A percentile compares a stretch with the other conserved stretches of the same genome.
Evolutionary conservation across 2,797 vertebrate genomes (phyloP).

Genomic region (Siniperca obscura): DNA sequence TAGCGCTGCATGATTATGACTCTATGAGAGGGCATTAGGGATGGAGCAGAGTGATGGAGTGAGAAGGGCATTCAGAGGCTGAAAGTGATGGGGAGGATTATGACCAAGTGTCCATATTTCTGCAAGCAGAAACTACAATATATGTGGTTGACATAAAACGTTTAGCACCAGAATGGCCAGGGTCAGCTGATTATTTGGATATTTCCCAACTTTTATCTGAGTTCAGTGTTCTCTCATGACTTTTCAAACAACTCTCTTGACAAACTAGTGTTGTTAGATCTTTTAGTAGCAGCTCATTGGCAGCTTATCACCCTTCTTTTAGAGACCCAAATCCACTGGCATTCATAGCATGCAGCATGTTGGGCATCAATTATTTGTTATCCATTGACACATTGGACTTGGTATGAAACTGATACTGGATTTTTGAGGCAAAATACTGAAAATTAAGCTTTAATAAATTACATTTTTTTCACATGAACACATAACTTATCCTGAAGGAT

Average conservation of each 20-base stretch:
- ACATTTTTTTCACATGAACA: background rate
- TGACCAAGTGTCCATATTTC: slow-evolving; percentile 12
- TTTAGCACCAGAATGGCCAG: slow-evolving; percentile 17
- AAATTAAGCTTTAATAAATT: background rate
- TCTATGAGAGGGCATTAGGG: slow-evolving; percentile 41
- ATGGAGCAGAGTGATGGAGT: slow-evolving; percentile 38
- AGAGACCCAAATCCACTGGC: slow-evolving; percentile 34
- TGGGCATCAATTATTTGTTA: slow-evolving; percentile 54
- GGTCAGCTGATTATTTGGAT: slow-evolving; percentile 8
- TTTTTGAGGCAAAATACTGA: background rate
- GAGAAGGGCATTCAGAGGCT: slow-evolving; percentile 49
- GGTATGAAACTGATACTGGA: background rate
- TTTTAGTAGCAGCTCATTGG: background rate
- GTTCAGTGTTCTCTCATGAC: slow-evolving; percentile 36
- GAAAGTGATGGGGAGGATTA: slow-evolving; percentile 64
- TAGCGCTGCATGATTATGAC: slow-evolving; percentile 55
- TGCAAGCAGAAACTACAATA: background rate
- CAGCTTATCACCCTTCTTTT: slow-evolving; percentile 4
- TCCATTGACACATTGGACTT: slow-evolving; percentile 29
- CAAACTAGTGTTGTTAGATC: background rate
- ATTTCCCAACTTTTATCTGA: slow-evolving; percentile 14
- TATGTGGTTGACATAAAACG: slow-evolving; percentile 5
- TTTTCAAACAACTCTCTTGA: background rate
- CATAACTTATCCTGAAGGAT: background rate
- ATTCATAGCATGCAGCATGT: slow-evolving; percentile 33